phyloP scores from a whole-genome alignment of 2,113 vertebrate genomes.

The Varanus salvator region DNA sequence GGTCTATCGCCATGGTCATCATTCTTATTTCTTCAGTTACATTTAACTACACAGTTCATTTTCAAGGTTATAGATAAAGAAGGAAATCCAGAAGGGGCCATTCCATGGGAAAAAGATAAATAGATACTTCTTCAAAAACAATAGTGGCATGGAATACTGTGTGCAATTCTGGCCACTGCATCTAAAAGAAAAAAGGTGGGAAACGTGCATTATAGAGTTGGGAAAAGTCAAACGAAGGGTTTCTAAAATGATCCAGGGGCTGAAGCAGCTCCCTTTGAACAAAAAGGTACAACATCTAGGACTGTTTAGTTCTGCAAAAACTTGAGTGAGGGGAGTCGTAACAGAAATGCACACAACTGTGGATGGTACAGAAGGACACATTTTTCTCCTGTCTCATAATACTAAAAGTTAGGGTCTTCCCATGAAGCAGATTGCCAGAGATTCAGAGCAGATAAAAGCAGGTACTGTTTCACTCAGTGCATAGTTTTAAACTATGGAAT shows the following conservation, averaged over 20 bases:
- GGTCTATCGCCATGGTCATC: slow-evolving; percentile 43
- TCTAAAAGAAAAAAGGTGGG: background rate
- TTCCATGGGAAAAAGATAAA: background rate
- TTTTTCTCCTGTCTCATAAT: no score
- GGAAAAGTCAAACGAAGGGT: background rate
- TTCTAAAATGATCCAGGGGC: background rate
- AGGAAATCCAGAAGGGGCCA: slow-evolving; percentile 38
- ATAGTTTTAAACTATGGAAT: no score
- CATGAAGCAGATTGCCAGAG: no score
- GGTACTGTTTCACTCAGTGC: no score
- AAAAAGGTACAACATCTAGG: background rate
- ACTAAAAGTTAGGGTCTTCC: no score
- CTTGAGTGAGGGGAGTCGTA: no score
- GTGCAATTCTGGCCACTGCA: background rate
- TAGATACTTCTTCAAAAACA: background rate
- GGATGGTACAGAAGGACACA: no score
- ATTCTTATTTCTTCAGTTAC: background rate
- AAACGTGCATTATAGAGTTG: background rate
- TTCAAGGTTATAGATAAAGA: slow-evolving; percentile 44
- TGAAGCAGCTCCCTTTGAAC: background rate
- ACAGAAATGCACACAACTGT: no score
- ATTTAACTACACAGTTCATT: slow-evolving; percentile 55
- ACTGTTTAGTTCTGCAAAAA: background rate
- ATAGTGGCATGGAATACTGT: background rate
- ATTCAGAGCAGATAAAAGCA: no score